phyloP scores from a whole-genome alignment of 2,113 vertebrate genomes.

The Recurvirostra avosetta region DNA sequence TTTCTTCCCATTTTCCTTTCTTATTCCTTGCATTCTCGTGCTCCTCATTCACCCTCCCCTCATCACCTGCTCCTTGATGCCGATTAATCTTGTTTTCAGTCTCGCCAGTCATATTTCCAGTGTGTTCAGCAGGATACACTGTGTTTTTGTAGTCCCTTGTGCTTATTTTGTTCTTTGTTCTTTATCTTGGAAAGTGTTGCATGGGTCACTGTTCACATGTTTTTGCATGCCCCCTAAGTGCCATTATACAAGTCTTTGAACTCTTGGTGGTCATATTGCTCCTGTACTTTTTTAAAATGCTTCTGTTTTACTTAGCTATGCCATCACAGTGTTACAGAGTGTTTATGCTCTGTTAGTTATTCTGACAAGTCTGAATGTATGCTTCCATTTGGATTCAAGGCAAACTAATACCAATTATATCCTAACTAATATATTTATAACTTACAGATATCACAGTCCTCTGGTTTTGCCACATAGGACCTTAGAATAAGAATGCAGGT shows the following conservation, averaged over 20 bases:
- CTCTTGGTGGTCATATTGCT: background rate
- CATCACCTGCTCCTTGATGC: background rate
- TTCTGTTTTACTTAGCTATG: background rate
- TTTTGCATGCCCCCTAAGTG: background rate
- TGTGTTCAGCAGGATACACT: background rate
- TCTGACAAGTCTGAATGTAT: background rate
- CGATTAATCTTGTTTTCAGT: background rate
- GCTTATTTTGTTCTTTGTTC: background rate
- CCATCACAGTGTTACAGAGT: background rate
- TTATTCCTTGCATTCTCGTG: background rate
- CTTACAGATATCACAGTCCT: background rate
- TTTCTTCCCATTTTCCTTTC: background rate
- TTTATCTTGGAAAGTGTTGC: background rate
- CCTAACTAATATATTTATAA: background rate
- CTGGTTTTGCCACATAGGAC: background rate
- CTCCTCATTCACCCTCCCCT: background rate
- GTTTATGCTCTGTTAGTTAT: background rate
- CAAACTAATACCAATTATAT: background rate
- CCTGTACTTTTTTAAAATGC: background rate
- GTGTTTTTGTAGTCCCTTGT: background rate
- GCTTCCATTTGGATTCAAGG: background rate
- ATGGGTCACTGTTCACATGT: background rate
- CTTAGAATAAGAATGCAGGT: background rate
- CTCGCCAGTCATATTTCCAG: background rate
- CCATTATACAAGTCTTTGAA: background rate